Evolutionary conservation across 1,140 invertebrate genomes (phyloP).

Genomic region (Cydia splendana): DNA sequence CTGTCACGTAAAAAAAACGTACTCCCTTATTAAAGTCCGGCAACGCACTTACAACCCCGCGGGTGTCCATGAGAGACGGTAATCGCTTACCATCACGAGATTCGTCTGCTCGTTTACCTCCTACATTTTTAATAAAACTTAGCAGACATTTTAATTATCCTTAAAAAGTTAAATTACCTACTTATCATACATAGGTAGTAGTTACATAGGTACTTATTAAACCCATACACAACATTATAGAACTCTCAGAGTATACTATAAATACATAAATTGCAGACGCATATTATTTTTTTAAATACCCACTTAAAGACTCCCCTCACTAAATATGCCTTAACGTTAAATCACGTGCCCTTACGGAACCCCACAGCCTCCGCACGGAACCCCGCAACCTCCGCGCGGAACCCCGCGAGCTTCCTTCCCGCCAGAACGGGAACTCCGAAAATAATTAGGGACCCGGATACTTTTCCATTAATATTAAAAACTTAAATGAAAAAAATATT

Average conservation of each 20-base stretch:
- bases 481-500: conserved; percentile 79
- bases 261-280: background rate
- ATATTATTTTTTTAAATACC: background rate
- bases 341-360: background rate
- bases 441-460: conserved; percentile 73
- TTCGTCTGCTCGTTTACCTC: background rate
- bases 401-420: conserved; percentile 25
- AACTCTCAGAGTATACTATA: too few species aligned
- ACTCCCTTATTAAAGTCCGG: too few species aligned
- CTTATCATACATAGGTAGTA: too few species aligned
- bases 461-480: conserved; percentile 77
- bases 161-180: too few species aligned
- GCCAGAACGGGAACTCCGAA: conserved; percentile 51
- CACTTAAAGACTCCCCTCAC: background rate
- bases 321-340: background rate
- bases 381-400: background rate
- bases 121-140: background rate
- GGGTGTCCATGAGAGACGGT: background rate
- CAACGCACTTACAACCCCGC: too few species aligned
- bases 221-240: too few species aligned
- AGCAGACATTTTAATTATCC: too few species aligned
- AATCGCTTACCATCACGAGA: background rate
- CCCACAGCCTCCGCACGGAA: background rate
- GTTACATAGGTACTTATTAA: too few species aligned
- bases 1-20: too few species aligned